Base-by-base conservation (phyloP, 2,888 invertebrate genomes). In the Anthoptus insignis region DNA sequence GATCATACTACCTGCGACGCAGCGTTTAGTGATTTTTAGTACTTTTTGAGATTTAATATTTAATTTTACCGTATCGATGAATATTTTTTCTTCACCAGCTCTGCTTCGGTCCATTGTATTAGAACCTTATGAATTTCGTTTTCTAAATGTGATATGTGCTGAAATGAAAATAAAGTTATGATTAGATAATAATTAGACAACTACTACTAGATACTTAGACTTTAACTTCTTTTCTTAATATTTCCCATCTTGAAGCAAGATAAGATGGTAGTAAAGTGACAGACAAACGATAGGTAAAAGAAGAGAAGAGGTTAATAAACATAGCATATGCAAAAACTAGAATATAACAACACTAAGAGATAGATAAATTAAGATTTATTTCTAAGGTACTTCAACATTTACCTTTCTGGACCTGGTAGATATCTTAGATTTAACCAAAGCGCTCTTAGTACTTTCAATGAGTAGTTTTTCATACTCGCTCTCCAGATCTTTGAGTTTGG, bases 41-140 rank as follows among this genome's bases (percentile, higher is more conserved):
- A n/a, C n/a, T n/a, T n/a, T n/a, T n/a, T n/a, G 27, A 27, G 6
- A 39, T 2, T 9, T 42, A 11, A 19, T 16, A 16, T 39, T 42
- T n/a, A n/a, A n/a, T n/a, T 82, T 67, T 86, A 91, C 88, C 95
- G 94, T 61, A 97, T 97, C 1, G 95, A 95, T 37, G 94, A 88
- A 79, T 97, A 97, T 81, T 97, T 97, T 80, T 96, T 96, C 72
- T 95, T 95, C 7, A 97, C 95, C 71, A 97, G 95, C 74, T 96
- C 96, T 0, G 97, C 97, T 84, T 97, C 97, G 79, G 97, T 96
- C 94, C 96, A 96, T 88, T 97, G 97, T 32, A 97, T 96, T 60
- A 97, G 94, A 0, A 97, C 95, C 67, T 96, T 96, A 79, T 97
- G 97, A 66, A 97, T 96, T 81, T 96, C 96, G 80, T 97, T 97